Percentiles rank a stretch among this genome's conserved stretches.
phyloP scores from a whole-genome alignment of 2,888 invertebrate species.

The Pristionchus entomophagus region DNA sequence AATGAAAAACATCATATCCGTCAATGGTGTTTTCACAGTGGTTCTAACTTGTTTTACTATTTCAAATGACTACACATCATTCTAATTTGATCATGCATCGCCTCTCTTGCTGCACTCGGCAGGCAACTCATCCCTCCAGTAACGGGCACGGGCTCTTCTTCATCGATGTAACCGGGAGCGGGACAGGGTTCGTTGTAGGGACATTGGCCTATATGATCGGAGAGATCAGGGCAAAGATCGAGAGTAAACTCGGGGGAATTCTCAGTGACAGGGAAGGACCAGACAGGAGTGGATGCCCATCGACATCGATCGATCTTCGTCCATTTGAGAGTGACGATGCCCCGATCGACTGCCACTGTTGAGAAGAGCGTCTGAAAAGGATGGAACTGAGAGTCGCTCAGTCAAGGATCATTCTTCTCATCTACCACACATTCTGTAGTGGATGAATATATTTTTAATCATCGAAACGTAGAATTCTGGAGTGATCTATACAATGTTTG shows the following conservation, averaged over 20 bases:
- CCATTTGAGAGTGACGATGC: not conserved
- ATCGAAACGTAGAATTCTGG: too few relatives aligned
- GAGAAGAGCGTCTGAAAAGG: slow-evolving; percentile 24
- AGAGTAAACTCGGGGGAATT: not conserved
- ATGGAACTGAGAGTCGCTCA: not conserved
- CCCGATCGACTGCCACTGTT: not conserved
- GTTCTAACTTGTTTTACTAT: too few relatives aligned
- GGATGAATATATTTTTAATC: too few relatives aligned
- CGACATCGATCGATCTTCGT: not conserved
- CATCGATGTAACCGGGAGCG: not conserved
- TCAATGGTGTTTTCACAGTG: too few relatives aligned
- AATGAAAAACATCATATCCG: too few relatives aligned
- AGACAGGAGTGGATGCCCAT: not conserved
- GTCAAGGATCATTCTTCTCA: not conserved
- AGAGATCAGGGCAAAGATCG: not conserved
- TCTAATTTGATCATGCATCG: not conserved
- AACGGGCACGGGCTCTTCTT: not conserved
- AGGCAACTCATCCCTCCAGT: not conserved
- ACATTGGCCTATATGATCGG: not conserved
- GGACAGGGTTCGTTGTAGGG: slow-evolving; percentile 7
- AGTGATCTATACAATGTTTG: too few relatives aligned
- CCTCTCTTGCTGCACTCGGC: not conserved
- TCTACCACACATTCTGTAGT: too few relatives aligned
- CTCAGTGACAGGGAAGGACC: slow-evolving; percentile 38
- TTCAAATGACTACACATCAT: too few relatives aligned